A percentile compares a stretch with the other conserved stretches of the same genome.
Conservation (phyloP, 2,797 vertebrate species). For the Okamejei kenojei region DNA sequence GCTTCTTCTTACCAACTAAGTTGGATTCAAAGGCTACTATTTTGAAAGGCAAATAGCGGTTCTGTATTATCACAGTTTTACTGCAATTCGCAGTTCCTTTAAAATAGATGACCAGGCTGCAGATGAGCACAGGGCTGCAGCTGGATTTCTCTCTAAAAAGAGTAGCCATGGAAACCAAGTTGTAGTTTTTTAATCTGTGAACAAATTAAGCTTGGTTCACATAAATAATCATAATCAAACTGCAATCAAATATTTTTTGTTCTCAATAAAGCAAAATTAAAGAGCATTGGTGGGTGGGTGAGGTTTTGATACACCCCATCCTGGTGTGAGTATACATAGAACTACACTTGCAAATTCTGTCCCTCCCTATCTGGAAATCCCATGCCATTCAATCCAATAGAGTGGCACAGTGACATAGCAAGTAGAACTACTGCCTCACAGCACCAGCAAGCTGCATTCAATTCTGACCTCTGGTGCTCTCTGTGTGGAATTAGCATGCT, state of each 20-base stretch:
- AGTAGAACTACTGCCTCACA: too few relatives aligned
- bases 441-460: too few relatives aligned
- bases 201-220: not conserved
- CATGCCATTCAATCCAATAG: too few relatives aligned
- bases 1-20: not conserved
- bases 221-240: not conserved
- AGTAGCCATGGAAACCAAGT: not conserved
- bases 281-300: not conserved
- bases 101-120: not conserved
- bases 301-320: not conserved
- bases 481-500: too few relatives aligned
- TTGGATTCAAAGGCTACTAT: not conserved
- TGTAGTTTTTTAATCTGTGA: not conserved
- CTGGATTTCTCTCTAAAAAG: not conserved
- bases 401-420: too few relatives aligned
- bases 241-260: not conserved
- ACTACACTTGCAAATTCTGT: not conserved
- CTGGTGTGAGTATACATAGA: not conserved
- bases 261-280: not conserved
- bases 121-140: not conserved
- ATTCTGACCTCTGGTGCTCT: too few relatives aligned
- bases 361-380: not conserved
- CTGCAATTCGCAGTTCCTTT: too few relatives aligned
- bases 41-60: too few relatives aligned
- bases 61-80: not conserved